Evolutionary conservation across 1,140 invertebrate species (phyloP).

Genomic region (Drosophila kepulauana): DNA sequence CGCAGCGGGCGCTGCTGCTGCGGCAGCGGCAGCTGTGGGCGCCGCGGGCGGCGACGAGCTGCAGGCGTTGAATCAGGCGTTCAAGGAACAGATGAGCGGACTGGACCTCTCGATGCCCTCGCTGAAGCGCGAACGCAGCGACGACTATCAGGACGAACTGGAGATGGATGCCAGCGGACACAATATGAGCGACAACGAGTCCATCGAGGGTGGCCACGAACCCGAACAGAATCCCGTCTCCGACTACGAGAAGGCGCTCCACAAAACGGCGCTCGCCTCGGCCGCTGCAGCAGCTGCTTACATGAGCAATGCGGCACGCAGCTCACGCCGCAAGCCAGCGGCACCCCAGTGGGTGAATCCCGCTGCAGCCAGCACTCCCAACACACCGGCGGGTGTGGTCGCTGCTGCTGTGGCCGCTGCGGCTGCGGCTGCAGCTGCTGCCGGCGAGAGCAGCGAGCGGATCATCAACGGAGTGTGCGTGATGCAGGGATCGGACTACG

Average conservation of each 20-base stretch:
- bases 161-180: conserved; percentile 88
- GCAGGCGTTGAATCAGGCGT: conserved; percentile 87
- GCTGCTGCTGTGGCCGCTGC: conserved; percentile 13
- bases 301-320: conserved; percentile 71
- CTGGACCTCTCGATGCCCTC: conserved; percentile 92
- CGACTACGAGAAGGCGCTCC: conserved; percentile 84
- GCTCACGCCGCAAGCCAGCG: conserved; percentile 93
- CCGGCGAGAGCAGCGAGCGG: conserved; percentile 88
- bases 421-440: conserved; percentile 8
- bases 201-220: conserved; percentile 85
- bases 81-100: conserved; percentile 91
- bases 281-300: conserved; percentile 66
- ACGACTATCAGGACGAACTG: conserved; percentile 90
- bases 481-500: conserved; percentile 90
- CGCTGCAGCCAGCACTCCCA: conserved; percentile 85
- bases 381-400: conserved; percentile 23
- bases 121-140: conserved; percentile 90
- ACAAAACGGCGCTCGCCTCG: conserved; percentile 76
- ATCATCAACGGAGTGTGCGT: conserved; percentile 97
- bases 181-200: conserved; percentile 92
- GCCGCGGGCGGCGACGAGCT: conserved; percentile 85
- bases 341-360: conserved; percentile 99
- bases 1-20: conserved; percentile 85
- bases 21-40: conserved; percentile 84
- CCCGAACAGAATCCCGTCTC: conserved; percentile 86